Base-by-base conservation (phyloP, 2,113 vertebrate genomes). In the Pelmatolapia mariae region DNA sequence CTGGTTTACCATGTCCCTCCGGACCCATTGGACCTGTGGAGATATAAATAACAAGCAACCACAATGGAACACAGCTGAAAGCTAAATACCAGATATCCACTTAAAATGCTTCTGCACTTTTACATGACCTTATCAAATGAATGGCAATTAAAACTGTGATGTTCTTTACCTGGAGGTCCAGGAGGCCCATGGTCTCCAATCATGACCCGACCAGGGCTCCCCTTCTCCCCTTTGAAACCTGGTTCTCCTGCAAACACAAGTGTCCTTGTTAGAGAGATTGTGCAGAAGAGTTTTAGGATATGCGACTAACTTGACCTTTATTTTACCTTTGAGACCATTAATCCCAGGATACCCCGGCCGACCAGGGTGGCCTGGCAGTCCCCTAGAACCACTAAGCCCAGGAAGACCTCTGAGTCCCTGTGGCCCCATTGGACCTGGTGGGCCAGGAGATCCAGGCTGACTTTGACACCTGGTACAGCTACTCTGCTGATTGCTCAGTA, bases 251-350 rank as follows among this genome's bases (percentile, higher is more conserved):
- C 50, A 95, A 92, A 95, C 66, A 87, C 38, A 87, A 80, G 24
- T 31, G 10, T 54, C 13, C 31, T 53, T 83, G 15, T 50, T 66
- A 43, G 13, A 79, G n/a, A 3, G 12, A 29, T 38, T 16, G 8
- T 24, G 2, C 12, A 83, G 53, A 66, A 29, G 6, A 50, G 6
- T 11, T 66, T 45, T 26, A 19, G 36, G 47, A 83, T 12, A 66
- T 5, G 52, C 5, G 29, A 29, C n/a, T 79, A 8, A 47, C 24
- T 26, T 29, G 26, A 84, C 1, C 1, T 12, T 80, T 15, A 16
- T 18, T 82, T 85, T 97, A 99, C 98, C 98, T 98, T 97, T 99
- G 40, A 95, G 56, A 43, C 98, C 98, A 90, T 95, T 95, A 80
- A 96, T 82, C 15, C 98, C 98, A 80, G 96, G 97, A n/a, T 87